Base-by-base conservation (phyloP, 2,113 vertebrate genomes). In the Carassius gibelio region DNA sequence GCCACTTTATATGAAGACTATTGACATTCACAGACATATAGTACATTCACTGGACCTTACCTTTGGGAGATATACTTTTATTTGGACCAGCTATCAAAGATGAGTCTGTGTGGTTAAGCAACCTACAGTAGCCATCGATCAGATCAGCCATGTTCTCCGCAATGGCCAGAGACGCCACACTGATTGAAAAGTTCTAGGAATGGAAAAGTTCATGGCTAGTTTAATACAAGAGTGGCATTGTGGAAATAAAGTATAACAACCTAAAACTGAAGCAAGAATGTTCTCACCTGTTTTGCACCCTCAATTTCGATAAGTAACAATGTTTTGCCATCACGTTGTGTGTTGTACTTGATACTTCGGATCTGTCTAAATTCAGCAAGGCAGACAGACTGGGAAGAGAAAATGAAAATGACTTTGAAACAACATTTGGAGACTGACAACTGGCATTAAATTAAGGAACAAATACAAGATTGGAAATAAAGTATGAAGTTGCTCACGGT, bases 121-220 rank as follows among this genome's bases (percentile, higher is more conserved):
- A 77, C 48, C 97, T 94, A 89, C 97, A 98, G 93, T 99, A 99
- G 1, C 97, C 98, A 0, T 99, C 98, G 1, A 99, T 97, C 61
- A 99, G 95, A 88, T 99, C 97, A 0, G 97, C 96, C 98, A 99
- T 97, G 91, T 98, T 99, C 92, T 99, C 98, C 0, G 96, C 97
- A 87, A 95, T 94, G 0, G 96, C 94, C 23, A 96, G 88, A 0
- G 95, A 48, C 0, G 95, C 90, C 1, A 96, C 96, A 69, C 96
- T 97, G 94, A 99, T 94, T 4, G 97, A 96, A 78, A 98, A 88
- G 26, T 94, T 91, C 97, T 98, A 74, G 5, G 4, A 23, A 88
- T 15, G 13, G 50, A 78, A 59, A 86, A 8, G 6, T 23, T 57
- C 76, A 34, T 23, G 10, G 10, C 42, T 81, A 78, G 74, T 48